Conservation (phyloP, 2,797 vertebrate genomes). For the Urophycis tenuis region DNA sequence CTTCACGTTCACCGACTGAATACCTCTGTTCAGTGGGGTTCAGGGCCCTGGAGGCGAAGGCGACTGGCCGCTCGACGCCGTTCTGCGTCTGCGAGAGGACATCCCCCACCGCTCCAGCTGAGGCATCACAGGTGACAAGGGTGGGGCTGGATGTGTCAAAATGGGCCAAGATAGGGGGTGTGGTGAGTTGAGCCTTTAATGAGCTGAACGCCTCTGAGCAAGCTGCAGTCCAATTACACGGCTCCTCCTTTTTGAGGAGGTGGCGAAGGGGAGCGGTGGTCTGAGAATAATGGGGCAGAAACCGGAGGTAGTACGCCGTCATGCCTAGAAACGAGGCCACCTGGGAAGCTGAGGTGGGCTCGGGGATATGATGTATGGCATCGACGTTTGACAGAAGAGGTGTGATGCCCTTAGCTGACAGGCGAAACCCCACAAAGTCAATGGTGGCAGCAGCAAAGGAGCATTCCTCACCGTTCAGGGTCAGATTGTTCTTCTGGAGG, state of each 20-base stretch:
- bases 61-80: no score
- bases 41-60: no score
- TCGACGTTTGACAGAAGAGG: constrained; percentile 7
- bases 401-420: background rate
- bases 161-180: constrained; percentile 5
- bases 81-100: background rate
- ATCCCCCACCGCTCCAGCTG: background rate
- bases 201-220: no score
- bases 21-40: no score
- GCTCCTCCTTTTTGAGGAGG: no score
- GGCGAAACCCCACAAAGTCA: constrained; percentile 10
- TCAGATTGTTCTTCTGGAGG: constrained; percentile 1
- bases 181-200: no score
- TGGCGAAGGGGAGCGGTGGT: no score
- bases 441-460: background rate
- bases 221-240: no score
- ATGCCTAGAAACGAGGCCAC: background rate
- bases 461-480: constrained; percentile 14
- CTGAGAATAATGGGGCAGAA: background rate
- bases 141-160: background rate
- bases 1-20: no score
- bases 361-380: background rate
- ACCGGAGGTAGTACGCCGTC: constrained; percentile 1
- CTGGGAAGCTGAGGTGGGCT: constrained; percentile 14
- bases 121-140: constrained; percentile 1